Evolutionary conservation across 2,113 vertebrate species (phyloP).

Genomic region (Arenaria interpres): DNA sequence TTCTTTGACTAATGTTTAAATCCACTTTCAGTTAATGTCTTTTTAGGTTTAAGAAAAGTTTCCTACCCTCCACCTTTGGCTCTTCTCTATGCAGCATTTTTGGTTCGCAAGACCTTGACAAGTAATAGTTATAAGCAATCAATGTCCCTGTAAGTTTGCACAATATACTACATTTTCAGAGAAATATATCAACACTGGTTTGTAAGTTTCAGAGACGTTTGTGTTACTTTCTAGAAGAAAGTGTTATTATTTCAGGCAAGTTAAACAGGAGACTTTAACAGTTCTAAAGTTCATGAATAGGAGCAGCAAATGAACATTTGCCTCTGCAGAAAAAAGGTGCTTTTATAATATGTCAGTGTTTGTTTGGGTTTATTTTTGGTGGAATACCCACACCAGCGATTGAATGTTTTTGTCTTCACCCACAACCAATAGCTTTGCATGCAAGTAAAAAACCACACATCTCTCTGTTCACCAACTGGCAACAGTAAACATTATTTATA

Average conservation of each 20-base stretch:
- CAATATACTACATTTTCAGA: not conserved
- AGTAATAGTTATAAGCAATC: not conserved
- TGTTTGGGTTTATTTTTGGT: constrained; percentile 60
- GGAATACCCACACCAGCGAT: not conserved
- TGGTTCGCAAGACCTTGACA: not conserved
- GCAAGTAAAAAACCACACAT: constrained; percentile 37
- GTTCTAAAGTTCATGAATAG: not conserved
- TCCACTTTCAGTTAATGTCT: not conserved
- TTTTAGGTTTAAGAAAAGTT: not conserved
- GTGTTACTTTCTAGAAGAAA: not conserved
- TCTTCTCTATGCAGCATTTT: not conserved
- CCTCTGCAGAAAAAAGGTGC: not conserved
- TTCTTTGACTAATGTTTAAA: not conserved
- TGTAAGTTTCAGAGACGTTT: not conserved
- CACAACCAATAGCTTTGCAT: constrained; percentile 35
- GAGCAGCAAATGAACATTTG: not conserved
- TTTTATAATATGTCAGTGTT: not conserved
- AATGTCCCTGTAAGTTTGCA: not conserved
- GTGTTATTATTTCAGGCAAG: not conserved
- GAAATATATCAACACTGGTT: not conserved
- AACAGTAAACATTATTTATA: constrained; percentile 42
- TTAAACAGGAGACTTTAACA: not conserved
- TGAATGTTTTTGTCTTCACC: constrained; percentile 40
- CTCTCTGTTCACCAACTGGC: constrained; percentile 11
- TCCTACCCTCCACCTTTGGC: not conserved